These are phyloP conservation scores for Atopsyche davidsoni DNA, from an alignment of 1,140 invertebrate species.

Conservation along the genomic window DNA sequence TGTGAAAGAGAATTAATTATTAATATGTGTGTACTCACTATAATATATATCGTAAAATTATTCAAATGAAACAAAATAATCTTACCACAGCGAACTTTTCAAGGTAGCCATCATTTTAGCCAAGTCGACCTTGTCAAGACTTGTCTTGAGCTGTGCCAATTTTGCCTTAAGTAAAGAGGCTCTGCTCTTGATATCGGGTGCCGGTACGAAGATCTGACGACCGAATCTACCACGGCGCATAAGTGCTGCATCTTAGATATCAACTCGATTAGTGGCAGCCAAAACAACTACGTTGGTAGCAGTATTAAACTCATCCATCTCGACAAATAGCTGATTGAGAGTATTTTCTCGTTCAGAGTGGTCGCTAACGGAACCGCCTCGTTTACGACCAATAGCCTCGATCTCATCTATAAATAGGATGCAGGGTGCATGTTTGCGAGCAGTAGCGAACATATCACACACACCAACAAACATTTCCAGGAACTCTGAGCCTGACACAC, in stretches of 20 bases:
- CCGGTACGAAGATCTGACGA: neutral
- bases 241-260: conserved; percentile 55
- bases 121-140: conserved; percentile 80
- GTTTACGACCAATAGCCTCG: conserved; percentile 95
- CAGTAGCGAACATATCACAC: conserved; percentile 96
- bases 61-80: conserved; percentile 10
- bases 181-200: conserved; percentile 32
- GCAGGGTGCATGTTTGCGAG: conserved; percentile 95
- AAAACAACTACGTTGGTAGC: conserved; percentile 51
- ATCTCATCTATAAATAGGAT: conserved; percentile 99
- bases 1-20: conserved; percentile 37
- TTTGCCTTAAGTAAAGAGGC: conserved; percentile 89
- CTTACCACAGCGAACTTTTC: conserved; percentile 67
- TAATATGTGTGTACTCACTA: neutral
- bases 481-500: conserved; percentile 96
- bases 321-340: conserved; percentile 95
- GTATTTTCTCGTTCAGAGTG: conserved; percentile 99
- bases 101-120: conserved; percentile 91
- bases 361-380: conserved; percentile 58
- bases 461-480: conserved; percentile 99
- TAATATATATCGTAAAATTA: neutral
- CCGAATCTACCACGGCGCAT: conserved; percentile 48
- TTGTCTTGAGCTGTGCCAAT: conserved; percentile 86
- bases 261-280: conserved; percentile 58
- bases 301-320: conserved; percentile 99